Evolutionary conservation across 2,113 vertebrate species (phyloP), one percentile per base, ranked within the genome.

Genomic region (Amblyopsis rosae): DNA sequence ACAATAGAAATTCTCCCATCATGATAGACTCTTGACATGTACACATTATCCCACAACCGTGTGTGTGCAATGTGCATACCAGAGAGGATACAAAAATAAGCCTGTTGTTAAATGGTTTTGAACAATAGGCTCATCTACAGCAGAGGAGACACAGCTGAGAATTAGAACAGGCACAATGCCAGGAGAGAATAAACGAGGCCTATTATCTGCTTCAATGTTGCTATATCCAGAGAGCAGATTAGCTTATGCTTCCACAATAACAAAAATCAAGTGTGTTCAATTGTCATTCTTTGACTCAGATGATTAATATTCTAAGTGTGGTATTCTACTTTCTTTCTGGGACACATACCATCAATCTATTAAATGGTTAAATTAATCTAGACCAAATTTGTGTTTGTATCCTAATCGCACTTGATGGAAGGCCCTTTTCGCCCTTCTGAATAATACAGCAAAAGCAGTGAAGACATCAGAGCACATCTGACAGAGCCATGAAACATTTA

Each of bases 401-500:
- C 67, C 67, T 64, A 16, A 13, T 75, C 56, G 56, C 49, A 49
- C 54, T 66, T 71, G 68, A 82, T 55, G 64, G 58, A 63, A 62
- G 69, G 65, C 84, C 77, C 86, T 83, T 87, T 90, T 84, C 76
- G 19, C 78, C 80, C 75, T 83, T 75, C 65, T 92, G 80, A 91
- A 92, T 91, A 89, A 91, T 89, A 85, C 61, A 91, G 88, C 65
- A 86, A 84, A 83, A 72, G 86, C 77, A 62, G 81, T 75, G 82
- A 87, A 86, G 82, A 86, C 85, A 82, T 88, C 81, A 87, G 87
- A 92, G 77, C 78, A 69, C 77, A 80, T 82, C 80, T 90, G 88
- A 89, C 87, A 88, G 79, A 74, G 55, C 75, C 75, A 90, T 92
- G 83, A 89, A 92, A 91, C 89, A 91, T 92, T 89, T 53, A 91